Base-by-base conservation (phyloP, 1,140 invertebrate genomes). In the Vollenhovia emeryi region DNA sequence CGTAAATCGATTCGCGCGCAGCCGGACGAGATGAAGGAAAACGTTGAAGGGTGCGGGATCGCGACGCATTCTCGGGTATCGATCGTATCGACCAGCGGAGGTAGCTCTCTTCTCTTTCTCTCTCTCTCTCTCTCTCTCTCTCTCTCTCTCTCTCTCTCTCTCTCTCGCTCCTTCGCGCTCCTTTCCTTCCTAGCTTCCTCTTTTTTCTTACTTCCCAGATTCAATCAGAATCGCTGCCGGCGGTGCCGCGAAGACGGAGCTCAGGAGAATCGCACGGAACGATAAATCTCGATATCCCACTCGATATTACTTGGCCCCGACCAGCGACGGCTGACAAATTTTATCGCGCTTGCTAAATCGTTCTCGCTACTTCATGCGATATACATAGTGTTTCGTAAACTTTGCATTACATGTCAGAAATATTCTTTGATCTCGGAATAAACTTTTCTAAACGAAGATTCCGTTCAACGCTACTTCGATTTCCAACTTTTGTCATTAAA, bases 271-370 rank as follows among this genome's bases (percentile, higher is more conserved):
- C 84, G 36, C 76, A 68, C 66, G 50, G 55, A 36, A 73, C 69
- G 85, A 85, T 87, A 85, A 85, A 85, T 85, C 84, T 85, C 75
- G 83, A 87, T 80, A 85, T 80, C 86, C 74, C 50, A 79, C 57
- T 55, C 68, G 74, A 85, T 85, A 86, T 73, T 82, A 84, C 69
- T 84, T 84, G 80, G 79, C 79, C 57, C 55, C 85, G 33, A 74
- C 79, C 74, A 60, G 66, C 73, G 45, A 48, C 85, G 50, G 45
- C 40, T 85, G 86, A 85, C 84, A 79, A 87, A 87, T 87, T 87
- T 85, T 80, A 87, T 87, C 74, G 57, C 60, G 43, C 43, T 13
- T 15, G 75, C 11, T 76, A 78, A 80, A 87, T 85, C 86, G 66
- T 85, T 59, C 36, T 11, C 30, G 71, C 55, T 55, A 73, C 66